Conservation (phyloP, 2,888 invertebrate species). For the Horisme vitalbata region DNA sequence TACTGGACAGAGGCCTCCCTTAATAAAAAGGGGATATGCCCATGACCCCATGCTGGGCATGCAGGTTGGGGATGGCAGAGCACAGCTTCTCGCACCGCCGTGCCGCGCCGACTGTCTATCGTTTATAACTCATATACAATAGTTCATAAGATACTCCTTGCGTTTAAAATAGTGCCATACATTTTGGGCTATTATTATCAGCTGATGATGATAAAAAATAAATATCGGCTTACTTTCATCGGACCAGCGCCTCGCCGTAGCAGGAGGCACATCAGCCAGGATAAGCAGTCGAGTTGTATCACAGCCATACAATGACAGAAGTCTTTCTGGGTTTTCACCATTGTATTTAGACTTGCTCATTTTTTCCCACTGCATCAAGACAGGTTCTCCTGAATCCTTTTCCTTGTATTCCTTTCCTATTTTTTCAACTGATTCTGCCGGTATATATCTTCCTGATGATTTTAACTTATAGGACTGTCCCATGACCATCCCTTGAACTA, state of each 20-base stretch:
- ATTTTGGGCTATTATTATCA: neutral
- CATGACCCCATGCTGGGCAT: too few relatives aligned
- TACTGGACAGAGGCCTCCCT: too few relatives aligned
- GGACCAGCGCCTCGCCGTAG: slow-evolving; percentile 95
- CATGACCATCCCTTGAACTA: slow-evolving; percentile 98
- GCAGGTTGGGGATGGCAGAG: too few relatives aligned
- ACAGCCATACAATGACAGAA: slow-evolving; percentile 91
- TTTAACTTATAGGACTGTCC: slow-evolving; percentile 90
- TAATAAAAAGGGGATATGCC: too few relatives aligned
- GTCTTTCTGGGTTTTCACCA: slow-evolving; percentile 95
- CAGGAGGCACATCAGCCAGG: slow-evolving; percentile 94
- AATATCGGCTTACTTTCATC: slow-evolving; percentile 85
- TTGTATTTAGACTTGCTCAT: slow-evolving; percentile 99
- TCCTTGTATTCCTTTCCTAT: slow-evolving; percentile 84
- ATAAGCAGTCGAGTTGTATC: slow-evolving; percentile 96
- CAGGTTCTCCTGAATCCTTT: slow-evolving; percentile 85
- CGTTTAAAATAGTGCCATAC: too few relatives aligned
- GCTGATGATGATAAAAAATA: neutral
- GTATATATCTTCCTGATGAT: slow-evolving; percentile 90
- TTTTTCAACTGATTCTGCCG: slow-evolving; percentile 84
- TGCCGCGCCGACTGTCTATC: too few relatives aligned
- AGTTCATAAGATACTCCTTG: too few relatives aligned
- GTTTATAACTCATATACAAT: too few relatives aligned
- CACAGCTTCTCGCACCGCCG: too few relatives aligned
- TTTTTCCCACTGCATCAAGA: slow-evolving; percentile 95